Evolutionary conservation across 1,140 invertebrate species (phyloP).

Genomic region (Bathynomus jamesi): DNA sequence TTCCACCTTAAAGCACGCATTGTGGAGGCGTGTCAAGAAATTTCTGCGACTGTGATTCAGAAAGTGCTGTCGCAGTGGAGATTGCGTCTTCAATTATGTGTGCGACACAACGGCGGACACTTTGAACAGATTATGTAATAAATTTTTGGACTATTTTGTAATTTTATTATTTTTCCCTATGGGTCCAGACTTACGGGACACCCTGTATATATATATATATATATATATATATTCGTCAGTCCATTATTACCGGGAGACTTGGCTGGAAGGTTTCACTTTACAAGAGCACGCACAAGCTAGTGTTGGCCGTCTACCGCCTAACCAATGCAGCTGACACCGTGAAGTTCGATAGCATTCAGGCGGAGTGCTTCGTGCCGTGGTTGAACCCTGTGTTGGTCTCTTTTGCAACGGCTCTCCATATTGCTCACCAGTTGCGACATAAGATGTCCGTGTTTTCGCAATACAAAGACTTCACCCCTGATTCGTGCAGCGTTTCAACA

Average conservation of each 20-base stretch:
- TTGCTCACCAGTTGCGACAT: conserved; percentile 92
- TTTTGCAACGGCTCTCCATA: conserved; percentile 83
- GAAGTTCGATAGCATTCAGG: conserved; percentile 82
- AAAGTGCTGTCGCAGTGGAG: no score
- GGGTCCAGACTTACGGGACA: no score
- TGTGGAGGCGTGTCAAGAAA: no score
- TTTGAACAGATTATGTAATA: no score
- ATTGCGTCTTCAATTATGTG: no score
- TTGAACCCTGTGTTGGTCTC: conserved; percentile 87
- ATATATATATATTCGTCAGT: conserved; percentile 73
- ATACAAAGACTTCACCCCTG: conserved; percentile 79
- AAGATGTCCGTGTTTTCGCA: conserved; percentile 88
- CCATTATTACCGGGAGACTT: conserved; percentile 87
- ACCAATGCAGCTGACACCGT: conserved; percentile 74
- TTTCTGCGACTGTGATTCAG: no score
- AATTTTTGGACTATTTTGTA: no score
- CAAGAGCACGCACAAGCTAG: conserved; percentile 86
- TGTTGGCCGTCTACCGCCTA: conserved; percentile 88
- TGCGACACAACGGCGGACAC: no score
- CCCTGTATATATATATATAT: no score
- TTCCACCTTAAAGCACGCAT: no score
- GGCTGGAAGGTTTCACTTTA: conserved; percentile 92
- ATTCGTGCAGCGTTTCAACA: conserved; percentile 50
- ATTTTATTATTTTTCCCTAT: no score
- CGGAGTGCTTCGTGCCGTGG: conserved; percentile 89